Evolutionary conservation across 2,888 invertebrate genomes (phyloP), one percentile per base, ranked within the genome.

Genomic region (Agrotis clavis): DNA sequence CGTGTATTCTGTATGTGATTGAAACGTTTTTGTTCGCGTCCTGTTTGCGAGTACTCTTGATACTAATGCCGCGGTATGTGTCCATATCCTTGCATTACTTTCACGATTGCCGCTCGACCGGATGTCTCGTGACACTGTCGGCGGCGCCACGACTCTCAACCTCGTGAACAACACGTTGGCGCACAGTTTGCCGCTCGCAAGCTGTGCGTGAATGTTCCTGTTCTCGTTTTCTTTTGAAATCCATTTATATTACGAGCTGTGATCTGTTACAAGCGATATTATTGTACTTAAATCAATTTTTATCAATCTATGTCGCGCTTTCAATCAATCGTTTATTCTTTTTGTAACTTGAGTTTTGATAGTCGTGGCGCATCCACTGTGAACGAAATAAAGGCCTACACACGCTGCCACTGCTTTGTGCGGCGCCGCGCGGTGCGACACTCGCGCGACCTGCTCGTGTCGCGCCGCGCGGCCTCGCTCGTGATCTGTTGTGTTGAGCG

Each of bases 351-450:
- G 54, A 70, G 61, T 57, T 54, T 73, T 61, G 78, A 48, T 18
- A 74, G 77, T 82, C 70, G 74, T 82, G 82, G 65, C 47, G 76
- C 68, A 60, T 72, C 69, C 68, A 67, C 59, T 54, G 57, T 65
- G 67, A 82, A 79, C 71, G 77, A 81, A 77, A 70, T 79, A 66
- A 85, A 80, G 88, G 87, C 87, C 86, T 89, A 88, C 76, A 73
- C 83, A 74, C 83, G 83, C 84, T 68, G 77, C 79, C 77, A 68
- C 74, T 63, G 79, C 67, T 73, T 57, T 45, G 54, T 69, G 14
- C 50, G 71, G 57, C 65, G 77, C 69, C 74, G 62, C 45, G 65
- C 13, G 59, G 62, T 51, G 62, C 62, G 21, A 47, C 41, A 41
- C 41, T 0, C 41, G 41, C 41, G 41, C 41, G 41, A 41, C 11